Evolutionary conservation across 2,113 vertebrate genomes (phyloP), one percentile per base, ranked within the genome.

Genomic region (Pogonocichla stellata): DNA sequence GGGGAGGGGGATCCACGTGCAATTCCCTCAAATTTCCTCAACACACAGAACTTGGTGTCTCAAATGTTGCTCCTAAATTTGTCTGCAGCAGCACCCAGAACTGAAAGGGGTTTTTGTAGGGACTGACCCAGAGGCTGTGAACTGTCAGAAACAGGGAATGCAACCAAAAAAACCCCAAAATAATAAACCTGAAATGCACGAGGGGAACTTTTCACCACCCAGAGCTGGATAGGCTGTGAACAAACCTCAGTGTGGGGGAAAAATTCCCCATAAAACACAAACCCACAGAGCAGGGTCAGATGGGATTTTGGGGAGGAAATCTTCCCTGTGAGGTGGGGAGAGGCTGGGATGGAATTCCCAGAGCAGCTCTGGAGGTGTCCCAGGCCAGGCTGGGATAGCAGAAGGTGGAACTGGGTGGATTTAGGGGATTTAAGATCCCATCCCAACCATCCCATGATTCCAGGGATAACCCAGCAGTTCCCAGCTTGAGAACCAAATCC

Each of bases 231-330:
- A 14, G 3, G 9, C n/a, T 5, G 14, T 1, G 51, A 40, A 53
- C 47, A 45, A 45, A 67, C 36, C 31, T 56, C 9, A 0, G 15
- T 0, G 10, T 10, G 15, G 13, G 12, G 8, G 6, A 50, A 43
- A 56, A 38, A 43, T 5, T 61, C 58, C 70, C 56, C 31, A 6
- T 24, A 47, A 43, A 69, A 23, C 62, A 50, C 22, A 56, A 50
- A 24, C 18, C 33, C 14, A 5, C 19, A 4, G 23, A 33, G 28
- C 0, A 3, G 86, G 58, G 12, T 1, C 5, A 12, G 43, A 3
- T 33, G 69, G 77, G 45, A 38, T n/a, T 3, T 0, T 2, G 28
- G 51, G 38, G n/a, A 45, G 51, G 23, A 33, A 28, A 65, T 42
- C 4, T 24, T 38, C 67, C 36, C 33, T 51, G 51, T 2, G 20